Evolutionary conservation across 1,140 invertebrate species (phyloP).

Genomic region (Orchesella cincta): DNA sequence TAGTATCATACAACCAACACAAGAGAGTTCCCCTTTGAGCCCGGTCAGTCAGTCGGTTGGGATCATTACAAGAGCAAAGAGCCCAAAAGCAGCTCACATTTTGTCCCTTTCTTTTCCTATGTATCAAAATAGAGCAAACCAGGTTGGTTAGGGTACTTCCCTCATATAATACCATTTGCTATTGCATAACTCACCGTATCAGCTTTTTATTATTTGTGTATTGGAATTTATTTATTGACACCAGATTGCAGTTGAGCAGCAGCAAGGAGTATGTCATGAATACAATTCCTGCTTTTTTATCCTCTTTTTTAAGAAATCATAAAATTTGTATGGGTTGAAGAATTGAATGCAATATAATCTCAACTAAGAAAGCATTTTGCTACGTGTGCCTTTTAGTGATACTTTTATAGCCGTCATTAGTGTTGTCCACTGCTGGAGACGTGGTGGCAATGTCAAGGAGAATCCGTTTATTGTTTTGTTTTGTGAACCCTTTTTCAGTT

Average conservation of each 20-base stretch:
- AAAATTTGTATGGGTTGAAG: too few species aligned
- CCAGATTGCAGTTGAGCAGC: neutral
- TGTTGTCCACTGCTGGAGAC: neutral
- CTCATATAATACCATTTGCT: neutral
- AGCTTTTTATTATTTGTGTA: neutral
- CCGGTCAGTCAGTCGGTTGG: slow-evolving; percentile 27
- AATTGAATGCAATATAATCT: too few species aligned
- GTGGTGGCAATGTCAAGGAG: neutral
- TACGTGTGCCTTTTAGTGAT: neutral
- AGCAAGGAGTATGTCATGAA: neutral
- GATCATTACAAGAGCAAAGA: slow-evolving; percentile 26
- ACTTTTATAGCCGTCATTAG: neutral
- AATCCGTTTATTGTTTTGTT: neutral
- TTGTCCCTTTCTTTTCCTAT: slow-evolving; percentile 21
- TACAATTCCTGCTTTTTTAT: neutral
- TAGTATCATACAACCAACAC: slow-evolving; percentile 1
- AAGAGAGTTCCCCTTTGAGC: slow-evolving; percentile 23
- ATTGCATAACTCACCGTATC: slow-evolving; percentile 16
- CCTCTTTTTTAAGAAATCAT: neutral
- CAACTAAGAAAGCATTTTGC: neutral
- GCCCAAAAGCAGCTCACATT: neutral
- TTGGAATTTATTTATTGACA: neutral
- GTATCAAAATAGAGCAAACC: slow-evolving; percentile 11
- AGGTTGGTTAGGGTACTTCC: neutral
- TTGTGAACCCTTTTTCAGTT: slow-evolving; percentile 11